Conservation (phyloP, 2,113 vertebrate genomes). For the Manacus vitellinus region DNA sequence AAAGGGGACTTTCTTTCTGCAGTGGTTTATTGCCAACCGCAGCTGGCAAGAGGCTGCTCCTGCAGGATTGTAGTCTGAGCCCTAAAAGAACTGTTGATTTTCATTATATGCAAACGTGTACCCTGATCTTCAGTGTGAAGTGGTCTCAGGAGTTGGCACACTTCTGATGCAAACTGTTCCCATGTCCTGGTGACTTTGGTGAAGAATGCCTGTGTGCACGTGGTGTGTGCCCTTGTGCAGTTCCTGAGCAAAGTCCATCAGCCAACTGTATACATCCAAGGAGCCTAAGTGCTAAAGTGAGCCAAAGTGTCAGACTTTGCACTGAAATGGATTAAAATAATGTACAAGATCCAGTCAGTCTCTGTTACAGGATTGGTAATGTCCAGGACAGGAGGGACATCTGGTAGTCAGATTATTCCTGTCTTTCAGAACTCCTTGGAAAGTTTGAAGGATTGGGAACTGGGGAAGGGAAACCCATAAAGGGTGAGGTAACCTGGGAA, state of each 20-base stretch:
- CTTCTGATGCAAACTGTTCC: background rate
- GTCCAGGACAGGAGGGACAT: background rate
- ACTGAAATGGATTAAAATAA: background rate
- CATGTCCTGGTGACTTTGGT: background rate
- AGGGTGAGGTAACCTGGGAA: background rate
- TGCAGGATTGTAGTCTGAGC: background rate
- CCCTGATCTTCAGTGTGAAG: background rate
- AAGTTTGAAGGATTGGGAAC: background rate
- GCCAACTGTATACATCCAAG: background rate
- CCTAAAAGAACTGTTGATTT: background rate
- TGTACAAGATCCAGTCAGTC: background rate
- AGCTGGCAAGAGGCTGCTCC: background rate
- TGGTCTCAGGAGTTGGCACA: background rate
- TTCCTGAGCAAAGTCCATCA: slow-evolving; percentile 7
- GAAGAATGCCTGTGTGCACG: fast-evolving
- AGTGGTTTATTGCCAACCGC: background rate
- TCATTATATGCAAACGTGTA: background rate
- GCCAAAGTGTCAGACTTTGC: background rate
- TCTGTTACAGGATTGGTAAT: background rate
- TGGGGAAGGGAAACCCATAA: background rate
- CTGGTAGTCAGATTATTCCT: background rate
- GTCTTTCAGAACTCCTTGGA: background rate
- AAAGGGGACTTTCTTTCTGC: background rate
- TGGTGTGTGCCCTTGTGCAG: background rate
- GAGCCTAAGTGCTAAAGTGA: background rate